These are phyloP conservation scores for Sebastes oblongus DNA, from an alignment of 2,797 vertebrate species.

Conservation along the genomic window DNA sequence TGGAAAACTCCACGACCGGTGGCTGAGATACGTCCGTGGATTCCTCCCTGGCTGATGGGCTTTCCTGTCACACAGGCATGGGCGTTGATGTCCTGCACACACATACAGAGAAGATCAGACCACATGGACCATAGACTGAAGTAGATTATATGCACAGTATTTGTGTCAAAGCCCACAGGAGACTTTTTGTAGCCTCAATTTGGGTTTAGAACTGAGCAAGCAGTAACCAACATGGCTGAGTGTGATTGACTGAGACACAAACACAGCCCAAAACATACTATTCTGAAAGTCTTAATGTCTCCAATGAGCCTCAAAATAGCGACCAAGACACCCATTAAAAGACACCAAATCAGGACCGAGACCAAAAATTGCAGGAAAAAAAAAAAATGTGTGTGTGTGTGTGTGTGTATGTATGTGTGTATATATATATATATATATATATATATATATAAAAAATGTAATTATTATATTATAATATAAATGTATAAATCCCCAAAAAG, in stretches of 20 bases:
- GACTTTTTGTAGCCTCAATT: background rate
- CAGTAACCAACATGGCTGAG: background rate
- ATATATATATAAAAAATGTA: no score
- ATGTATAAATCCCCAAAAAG: no score
- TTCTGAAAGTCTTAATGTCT: background rate
- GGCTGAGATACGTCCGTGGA: conserved; percentile 96
- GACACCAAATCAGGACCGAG: background rate
- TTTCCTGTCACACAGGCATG: conserved; percentile 98
- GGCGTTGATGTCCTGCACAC: conserved; percentile 94
- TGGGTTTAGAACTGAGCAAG: background rate
- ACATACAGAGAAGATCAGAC: background rate
- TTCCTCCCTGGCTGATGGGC: conserved; percentile 98
- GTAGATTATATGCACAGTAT: background rate
- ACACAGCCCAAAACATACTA: no score
- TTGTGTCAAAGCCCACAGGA: background rate
- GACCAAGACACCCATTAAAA: no score
- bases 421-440: no score
- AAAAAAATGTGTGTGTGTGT: no score
- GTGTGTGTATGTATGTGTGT: no score
- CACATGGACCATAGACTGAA: background rate
- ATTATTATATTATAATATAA: no score
- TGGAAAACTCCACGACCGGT: conserved; percentile 98
- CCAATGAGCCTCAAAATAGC: background rate
- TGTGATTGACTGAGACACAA: no score
- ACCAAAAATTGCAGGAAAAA: no score